Conservation (phyloP, 2,888 invertebrate species). For the Emmelina monodactyla region DNA sequence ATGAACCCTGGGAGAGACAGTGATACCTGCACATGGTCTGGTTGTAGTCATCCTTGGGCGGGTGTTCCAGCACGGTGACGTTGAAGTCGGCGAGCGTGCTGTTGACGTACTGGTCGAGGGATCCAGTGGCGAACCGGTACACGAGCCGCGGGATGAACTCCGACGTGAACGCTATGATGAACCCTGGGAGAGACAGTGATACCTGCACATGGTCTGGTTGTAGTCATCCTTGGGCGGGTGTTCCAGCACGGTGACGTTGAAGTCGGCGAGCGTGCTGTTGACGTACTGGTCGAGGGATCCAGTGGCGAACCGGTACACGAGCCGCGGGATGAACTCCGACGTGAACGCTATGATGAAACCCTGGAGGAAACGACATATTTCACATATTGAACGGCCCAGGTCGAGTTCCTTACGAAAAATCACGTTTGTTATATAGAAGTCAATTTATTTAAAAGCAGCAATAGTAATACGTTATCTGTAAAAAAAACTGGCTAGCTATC, state of each 20-base stretch:
- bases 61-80: constrained; percentile 67
- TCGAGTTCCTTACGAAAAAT: too few relatives aligned
- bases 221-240: constrained; percentile 46
- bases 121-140: constrained; percentile 71
- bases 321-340: constrained; percentile 92
- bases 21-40: constrained; percentile 71
- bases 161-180: constrained; percentile 97
- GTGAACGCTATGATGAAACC: constrained; percentile 98
- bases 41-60: constrained; percentile 54
- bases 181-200: too few relatives aligned
- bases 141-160: constrained; percentile 93
- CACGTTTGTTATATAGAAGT: neutral
- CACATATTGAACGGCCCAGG: neutral
- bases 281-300: constrained; percentile 77
- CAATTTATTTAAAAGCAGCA: too few relatives aligned
- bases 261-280: constrained; percentile 77
- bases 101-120: constrained; percentile 80
- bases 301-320: constrained; percentile 79
- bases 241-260: constrained; percentile 71
- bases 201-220: too few relatives aligned
- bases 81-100: constrained; percentile 79
- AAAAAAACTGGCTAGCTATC: too few relatives aligned
- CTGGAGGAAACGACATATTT: too few relatives aligned
- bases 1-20: constrained; percentile 94
- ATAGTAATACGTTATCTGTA: too few relatives aligned